Percentiles rank a stretch among this genome's conserved stretches.
Conservation (phyloP, 2,888 invertebrate species). For the Baccha elongata region DNA sequence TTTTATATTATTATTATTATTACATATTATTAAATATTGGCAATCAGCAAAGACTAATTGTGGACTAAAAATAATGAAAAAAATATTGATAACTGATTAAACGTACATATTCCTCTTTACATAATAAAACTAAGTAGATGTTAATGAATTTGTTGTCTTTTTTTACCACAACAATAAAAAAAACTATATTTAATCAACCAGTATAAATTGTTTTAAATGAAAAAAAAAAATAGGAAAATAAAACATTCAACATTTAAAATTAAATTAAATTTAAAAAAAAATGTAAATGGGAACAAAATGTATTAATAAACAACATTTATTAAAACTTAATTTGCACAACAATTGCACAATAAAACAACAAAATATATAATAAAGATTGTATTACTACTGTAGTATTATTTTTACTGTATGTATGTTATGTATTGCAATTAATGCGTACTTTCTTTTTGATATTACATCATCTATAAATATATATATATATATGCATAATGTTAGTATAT, state of each 20-base stretch:
- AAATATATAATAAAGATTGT: conserved; percentile 35
- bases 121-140: conserved; percentile 60
- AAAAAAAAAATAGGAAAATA: no score
- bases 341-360: conserved; percentile 62
- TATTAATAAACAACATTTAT: conserved; percentile 53
- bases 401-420: conserved; percentile 49
- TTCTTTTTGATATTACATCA: conserved; percentile 55
- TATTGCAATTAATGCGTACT: conserved; percentile 53
- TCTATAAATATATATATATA: conserved; percentile 34
- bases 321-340: conserved; percentile 64
- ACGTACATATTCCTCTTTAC: conserved; percentile 70
- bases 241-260: conserved; percentile 46
- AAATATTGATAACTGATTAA: conserved; percentile 63
- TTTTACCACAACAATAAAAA: conserved; percentile 52
- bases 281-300: conserved; percentile 71
- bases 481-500: conserved; percentile 13
- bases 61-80: conserved; percentile 66
- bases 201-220: conserved; percentile 39
- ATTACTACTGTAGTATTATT: conserved; percentile 67
- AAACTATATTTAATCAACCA: conserved; percentile 24
- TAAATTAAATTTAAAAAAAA: conserved; percentile 26
- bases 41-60: conserved; percentile 76
- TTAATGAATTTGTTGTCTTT: conserved; percentile 63
- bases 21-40: conserved; percentile 70
- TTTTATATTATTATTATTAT: conserved; percentile 14